These are phyloP conservation scores for Cosmia trapezina DNA, from an alignment of 2,888 invertebrate genomes.

Conservation along the genomic window DNA sequence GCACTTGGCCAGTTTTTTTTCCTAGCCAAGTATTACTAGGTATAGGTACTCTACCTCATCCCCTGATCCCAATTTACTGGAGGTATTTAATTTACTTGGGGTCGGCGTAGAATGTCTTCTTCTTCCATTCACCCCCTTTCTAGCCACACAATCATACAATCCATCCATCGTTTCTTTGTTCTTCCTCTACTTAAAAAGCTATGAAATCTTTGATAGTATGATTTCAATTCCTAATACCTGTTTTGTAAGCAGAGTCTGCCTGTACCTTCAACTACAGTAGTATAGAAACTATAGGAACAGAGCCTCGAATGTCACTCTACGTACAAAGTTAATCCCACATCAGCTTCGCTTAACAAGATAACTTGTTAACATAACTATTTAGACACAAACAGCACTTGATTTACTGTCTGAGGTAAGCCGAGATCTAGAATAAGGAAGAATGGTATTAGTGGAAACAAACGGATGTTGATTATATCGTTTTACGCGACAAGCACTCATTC, in stretches of 20 bases:
- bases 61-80: not conserved
- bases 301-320: constrained; percentile 19
- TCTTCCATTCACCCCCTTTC: not conserved
- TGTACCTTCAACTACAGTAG: too few relatives aligned
- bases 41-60: too few relatives aligned
- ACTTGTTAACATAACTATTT: constrained; percentile 34
- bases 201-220: not conserved
- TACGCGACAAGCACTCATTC: constrained; percentile 30
- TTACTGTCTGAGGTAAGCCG: constrained; percentile 26
- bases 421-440: constrained; percentile 48
- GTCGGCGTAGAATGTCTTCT: not conserved
- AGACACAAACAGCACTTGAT: constrained; percentile 31
- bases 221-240: not conserved
- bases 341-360: constrained; percentile 31
- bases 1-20: too few relatives aligned
- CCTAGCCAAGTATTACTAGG: too few relatives aligned
- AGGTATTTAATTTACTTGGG: not conserved
- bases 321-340: constrained; percentile 30
- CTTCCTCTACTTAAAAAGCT: not conserved
- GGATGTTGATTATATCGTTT: constrained; percentile 51
- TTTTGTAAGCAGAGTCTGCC: too few relatives aligned
- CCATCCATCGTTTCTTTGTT: not conserved
- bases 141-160: too few relatives aligned
- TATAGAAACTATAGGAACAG: constrained; percentile 7
- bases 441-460: constrained; percentile 41